Evolutionary conservation across 2,113 vertebrate genomes (phyloP).

Genomic region (Agapornis roseicollis): DNA sequence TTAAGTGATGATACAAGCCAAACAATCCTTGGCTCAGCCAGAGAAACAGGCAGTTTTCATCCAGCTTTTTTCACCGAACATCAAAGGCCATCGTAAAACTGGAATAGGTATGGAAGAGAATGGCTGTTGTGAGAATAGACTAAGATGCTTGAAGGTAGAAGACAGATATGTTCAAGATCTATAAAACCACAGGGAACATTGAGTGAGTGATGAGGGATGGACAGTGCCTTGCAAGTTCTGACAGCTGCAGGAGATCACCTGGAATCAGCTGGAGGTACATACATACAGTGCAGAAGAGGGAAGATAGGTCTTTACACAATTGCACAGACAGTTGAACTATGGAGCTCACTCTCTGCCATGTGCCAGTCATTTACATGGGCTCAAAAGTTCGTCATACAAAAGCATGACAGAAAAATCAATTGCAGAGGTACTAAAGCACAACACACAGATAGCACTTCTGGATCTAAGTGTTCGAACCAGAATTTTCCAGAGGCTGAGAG

Average conservation of each 20-base stretch:
- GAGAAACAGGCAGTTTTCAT: not conserved
- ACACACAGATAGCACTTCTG: not conserved
- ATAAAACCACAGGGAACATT: not conserved
- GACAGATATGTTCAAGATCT: not conserved
- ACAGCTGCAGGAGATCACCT: not conserved
- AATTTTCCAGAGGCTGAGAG: not conserved
- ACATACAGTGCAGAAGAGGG: not conserved
- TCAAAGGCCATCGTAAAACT: not conserved
- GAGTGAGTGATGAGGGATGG: not conserved
- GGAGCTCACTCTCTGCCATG: not conserved
- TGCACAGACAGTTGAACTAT: not conserved
- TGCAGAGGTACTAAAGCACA: not conserved
- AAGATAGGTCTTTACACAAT: not conserved
- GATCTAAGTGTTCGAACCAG: not conserved
- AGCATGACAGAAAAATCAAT: not conserved
- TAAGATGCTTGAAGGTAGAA: not conserved
- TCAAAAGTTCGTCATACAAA: not conserved
- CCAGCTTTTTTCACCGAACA: not conserved
- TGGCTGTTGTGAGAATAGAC: not conserved
- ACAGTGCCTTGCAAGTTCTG: not conserved
- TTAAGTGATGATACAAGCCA: slow-evolving; percentile 1
- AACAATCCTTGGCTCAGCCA: not conserved
- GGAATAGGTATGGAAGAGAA: not conserved
- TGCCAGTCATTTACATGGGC: not conserved
- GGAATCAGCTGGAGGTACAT: not conserved